Conservation (phyloP, 1,140 invertebrate genomes). For the Drosophila ercepeae region DNA sequence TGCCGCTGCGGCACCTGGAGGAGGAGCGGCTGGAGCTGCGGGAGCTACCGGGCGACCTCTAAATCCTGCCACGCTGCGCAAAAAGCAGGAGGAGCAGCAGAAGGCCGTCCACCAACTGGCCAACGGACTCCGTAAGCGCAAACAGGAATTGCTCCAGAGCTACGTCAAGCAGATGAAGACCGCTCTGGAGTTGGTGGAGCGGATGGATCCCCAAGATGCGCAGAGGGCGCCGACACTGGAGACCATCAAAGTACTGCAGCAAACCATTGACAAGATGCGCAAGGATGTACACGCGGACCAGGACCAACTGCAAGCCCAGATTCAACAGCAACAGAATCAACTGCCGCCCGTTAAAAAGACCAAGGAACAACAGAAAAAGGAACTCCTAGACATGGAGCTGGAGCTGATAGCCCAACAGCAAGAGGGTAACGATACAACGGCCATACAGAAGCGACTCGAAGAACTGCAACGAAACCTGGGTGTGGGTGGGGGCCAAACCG, state of each 20-base stretch:
- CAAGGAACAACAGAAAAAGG: slow-evolving; percentile 83
- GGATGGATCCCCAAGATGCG: slow-evolving; percentile 72
- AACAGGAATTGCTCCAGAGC: slow-evolving; percentile 80
- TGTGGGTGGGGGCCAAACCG: slow-evolving; percentile 8
- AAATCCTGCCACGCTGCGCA: slow-evolving; percentile 67
- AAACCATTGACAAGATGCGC: slow-evolving; percentile 76
- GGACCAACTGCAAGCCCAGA: slow-evolving; percentile 79
- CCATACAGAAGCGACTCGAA: slow-evolving; percentile 79
- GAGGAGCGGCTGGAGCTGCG: neutral
- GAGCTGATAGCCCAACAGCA: slow-evolving; percentile 82
- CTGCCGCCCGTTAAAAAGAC: slow-evolving; percentile 74
- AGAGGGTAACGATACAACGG: slow-evolving; percentile 81
- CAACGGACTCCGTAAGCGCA: slow-evolving; percentile 78
- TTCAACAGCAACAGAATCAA: slow-evolving; percentile 69
- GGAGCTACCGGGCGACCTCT: slow-evolving; percentile 21
- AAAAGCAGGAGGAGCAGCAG: slow-evolving; percentile 83
- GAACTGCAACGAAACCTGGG: slow-evolving; percentile 80
- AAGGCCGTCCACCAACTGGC: slow-evolving; percentile 81
- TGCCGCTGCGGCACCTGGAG: slow-evolving; percentile 6
- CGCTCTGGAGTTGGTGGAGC: slow-evolving; percentile 74
- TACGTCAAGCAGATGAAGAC: slow-evolving; percentile 83
- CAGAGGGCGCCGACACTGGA: slow-evolving; percentile 67
- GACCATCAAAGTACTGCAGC: slow-evolving; percentile 80
- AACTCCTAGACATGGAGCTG: slow-evolving; percentile 82
- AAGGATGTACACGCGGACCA: slow-evolving; percentile 82